Conservation (phyloP, 2,113 vertebrate genomes). For the Ictalurus furcatus region DNA sequence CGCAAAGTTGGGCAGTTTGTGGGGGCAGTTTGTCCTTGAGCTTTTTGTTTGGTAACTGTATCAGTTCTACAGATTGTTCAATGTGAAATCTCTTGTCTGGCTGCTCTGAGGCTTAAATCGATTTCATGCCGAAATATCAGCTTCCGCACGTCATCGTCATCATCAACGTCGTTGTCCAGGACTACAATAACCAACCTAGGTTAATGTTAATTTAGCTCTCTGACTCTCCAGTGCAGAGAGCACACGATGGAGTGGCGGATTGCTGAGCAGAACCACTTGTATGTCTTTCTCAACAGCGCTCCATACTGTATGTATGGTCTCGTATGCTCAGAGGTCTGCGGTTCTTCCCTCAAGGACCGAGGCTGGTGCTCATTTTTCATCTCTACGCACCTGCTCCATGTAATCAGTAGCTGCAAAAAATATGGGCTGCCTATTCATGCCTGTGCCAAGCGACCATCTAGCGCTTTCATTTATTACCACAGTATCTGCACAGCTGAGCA, state of each 20-base stretch:
- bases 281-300: neutral
- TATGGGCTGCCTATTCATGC: neutral
- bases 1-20: neutral
- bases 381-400: constrained; percentile 4
- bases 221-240: too few species aligned
- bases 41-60: neutral
- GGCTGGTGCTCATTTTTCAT: constrained; percentile 14
- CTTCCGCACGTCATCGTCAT: neutral
- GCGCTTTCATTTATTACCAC: neutral
- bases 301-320: constrained; percentile 6
- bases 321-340: neutral
- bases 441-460: neutral
- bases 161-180: neutral
- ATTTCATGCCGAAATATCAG: constrained; percentile 18
- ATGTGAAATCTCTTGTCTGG: neutral
- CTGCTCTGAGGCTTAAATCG: neutral
- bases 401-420: neutral
- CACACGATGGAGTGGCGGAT: neutral
- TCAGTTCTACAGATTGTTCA: neutral
- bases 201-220: constrained; percentile 16
- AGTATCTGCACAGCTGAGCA: constrained; percentile 1
- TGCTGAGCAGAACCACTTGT: neutral
- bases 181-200: neutral
- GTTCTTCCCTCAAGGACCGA: neutral
- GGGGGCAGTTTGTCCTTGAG: neutral